Conservation (phyloP, 2,888 invertebrate genomes). For the Girardia tigrina region DNA sequence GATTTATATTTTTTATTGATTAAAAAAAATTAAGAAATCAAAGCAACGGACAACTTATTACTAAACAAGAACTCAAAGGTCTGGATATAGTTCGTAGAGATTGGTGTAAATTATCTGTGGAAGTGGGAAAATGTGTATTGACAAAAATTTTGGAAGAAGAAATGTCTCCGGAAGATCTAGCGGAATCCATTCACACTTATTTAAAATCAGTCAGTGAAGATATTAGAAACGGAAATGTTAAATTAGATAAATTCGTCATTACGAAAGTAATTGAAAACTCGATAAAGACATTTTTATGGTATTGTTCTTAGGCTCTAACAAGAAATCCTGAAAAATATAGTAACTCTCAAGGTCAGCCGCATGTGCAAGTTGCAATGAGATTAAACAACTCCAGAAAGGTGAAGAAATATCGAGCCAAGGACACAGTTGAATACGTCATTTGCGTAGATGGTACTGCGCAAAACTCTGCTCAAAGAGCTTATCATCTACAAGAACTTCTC, state of each 20-base stretch:
- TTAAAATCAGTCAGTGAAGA: conserved; percentile 64
- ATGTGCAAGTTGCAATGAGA: conserved; percentile 78
- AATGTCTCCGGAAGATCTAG: conserved; percentile 62
- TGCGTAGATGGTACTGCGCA: conserved; percentile 60
- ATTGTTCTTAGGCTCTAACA: conserved; percentile 72
- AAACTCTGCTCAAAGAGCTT: conserved; percentile 74
- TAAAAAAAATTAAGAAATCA: background rate
- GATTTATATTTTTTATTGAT: no score
- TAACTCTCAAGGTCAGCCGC: conserved; percentile 67
- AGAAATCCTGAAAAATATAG: conserved; percentile 82
- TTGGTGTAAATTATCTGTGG: conserved; percentile 86
- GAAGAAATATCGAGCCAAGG: conserved; percentile 78
- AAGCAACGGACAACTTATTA: conserved; percentile 55
- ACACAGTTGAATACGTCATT: conserved; percentile 83
- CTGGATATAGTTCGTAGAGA: conserved; percentile 87
- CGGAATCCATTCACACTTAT: conserved; percentile 69
- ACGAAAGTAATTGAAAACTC: no score
- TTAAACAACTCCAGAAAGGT: conserved; percentile 58
- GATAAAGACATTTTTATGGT: no score
- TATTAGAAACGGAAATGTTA: conserved; percentile 57
- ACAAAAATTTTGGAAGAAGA: conserved; percentile 53
- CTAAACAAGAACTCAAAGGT: conserved; percentile 75
- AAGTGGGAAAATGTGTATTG: conserved; percentile 64
- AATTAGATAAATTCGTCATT: conserved; percentile 60
- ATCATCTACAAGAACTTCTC: conserved; percentile 77